These are phyloP conservation scores for Rhipidura dahli DNA, from an alignment of 2,113 vertebrate species.

Conservation along the genomic window DNA sequence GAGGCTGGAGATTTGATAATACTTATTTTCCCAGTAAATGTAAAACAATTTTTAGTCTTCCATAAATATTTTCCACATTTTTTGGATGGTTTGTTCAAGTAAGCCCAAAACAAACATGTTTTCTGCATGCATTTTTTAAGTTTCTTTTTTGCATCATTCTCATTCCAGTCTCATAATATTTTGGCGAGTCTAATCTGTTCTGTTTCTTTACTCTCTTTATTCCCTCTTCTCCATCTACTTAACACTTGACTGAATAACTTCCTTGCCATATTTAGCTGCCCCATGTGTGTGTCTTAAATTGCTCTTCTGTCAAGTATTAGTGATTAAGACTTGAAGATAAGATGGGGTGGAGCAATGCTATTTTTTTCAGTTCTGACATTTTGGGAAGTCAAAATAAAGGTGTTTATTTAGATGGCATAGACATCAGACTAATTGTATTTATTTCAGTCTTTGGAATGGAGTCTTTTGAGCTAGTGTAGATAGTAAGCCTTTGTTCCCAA, in stretches of 20 bases:
- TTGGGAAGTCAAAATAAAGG: not conserved
- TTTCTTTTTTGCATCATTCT: not conserved
- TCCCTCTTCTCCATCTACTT: not conserved
- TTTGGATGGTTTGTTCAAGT: not conserved
- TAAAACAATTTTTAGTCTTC: not conserved
- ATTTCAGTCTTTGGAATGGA: not conserved
- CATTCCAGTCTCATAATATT: not conserved
- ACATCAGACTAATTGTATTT: not conserved
- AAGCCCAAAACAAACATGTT: not conserved
- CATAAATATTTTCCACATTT: not conserved
- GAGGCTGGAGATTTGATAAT: not conserved
- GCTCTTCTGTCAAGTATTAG: not conserved
- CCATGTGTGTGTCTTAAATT: not conserved
- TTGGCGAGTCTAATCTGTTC: not conserved
- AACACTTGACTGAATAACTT: not conserved
- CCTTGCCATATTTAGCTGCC: not conserved
- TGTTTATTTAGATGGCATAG: not conserved
- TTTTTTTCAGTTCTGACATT: not conserved
- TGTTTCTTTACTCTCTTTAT: not conserved
- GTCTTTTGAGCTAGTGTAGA: not conserved
- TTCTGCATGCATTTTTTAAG: fast-evolving
- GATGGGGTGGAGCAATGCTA: not conserved
- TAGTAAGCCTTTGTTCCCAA: not conserved
- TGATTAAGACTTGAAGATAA: not conserved
- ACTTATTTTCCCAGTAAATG: not conserved